Conservation (phyloP, 2,888 invertebrate species). For the Aphodius sticticus region DNA sequence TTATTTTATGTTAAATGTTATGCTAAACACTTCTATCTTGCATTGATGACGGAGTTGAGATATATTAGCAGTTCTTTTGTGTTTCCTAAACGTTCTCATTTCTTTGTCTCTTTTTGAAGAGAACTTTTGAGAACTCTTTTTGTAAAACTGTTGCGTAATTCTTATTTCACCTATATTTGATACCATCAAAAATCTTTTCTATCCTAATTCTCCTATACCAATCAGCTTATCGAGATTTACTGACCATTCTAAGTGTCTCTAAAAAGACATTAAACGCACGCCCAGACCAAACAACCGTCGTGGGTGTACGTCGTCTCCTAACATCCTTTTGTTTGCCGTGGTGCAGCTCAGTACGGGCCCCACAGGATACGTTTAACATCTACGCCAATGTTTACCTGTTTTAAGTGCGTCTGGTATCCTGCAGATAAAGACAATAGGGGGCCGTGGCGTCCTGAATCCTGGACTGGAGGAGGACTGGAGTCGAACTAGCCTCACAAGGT, state of each 20-base stretch:
- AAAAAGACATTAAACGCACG: background rate
- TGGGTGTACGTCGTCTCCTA: background rate
- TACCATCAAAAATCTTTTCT: background rate
- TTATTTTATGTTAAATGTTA: too few relatives aligned
- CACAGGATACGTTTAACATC: background rate
- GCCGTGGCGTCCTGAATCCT: background rate
- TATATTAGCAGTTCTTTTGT: too few relatives aligned
- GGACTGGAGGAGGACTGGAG: background rate
- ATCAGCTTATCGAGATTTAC: background rate
- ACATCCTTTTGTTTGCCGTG: conserved; percentile 4
- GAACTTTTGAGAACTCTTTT: too few relatives aligned
- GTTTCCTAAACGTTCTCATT: too few relatives aligned
- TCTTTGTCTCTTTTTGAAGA: too few relatives aligned
- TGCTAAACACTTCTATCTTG: too few relatives aligned
- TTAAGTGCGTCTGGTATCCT: background rate
- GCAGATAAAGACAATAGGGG: conserved; percentile 4
- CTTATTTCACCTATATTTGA: too few relatives aligned
- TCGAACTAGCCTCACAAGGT: background rate
- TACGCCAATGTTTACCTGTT: conserved; percentile 4
- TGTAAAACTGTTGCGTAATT: too few relatives aligned
- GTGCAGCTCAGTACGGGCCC: background rate
- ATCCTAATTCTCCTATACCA: background rate
- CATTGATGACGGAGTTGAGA: too few relatives aligned
- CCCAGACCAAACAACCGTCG: background rate
- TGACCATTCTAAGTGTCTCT: background rate